Base-by-base conservation (phyloP, 1,140 invertebrate genomes). In the Psilanteris sp. region DNA sequence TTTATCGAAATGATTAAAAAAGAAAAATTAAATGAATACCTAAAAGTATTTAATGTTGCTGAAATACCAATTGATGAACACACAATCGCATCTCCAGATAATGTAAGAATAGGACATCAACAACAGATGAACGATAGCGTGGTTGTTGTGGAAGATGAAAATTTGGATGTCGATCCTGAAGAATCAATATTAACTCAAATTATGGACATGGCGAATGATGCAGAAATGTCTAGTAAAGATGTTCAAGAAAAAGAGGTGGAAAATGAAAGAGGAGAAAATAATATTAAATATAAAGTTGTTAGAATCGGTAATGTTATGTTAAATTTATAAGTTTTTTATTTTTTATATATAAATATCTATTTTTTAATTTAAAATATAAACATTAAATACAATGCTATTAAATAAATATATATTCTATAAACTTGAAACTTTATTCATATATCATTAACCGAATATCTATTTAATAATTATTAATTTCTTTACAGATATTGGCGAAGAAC, bases 1-100 rank as follows among this genome's bases (percentile, higher is more conserved):
- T 67, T 55, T 22, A 20, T 48, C 0, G 26, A 55, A 0, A 0
- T 67, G 10, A 3, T 55, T 0, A 27, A 8, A 6, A 55, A 31
- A 22, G 9, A 55, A 6, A 10, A 29, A 1, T 5, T 55, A 4
- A 29, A 29, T 4, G 32, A 37, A 0, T 55, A 48, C 34, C 4
- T 55, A 9, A 2, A 15, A 7, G 7, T 66, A n/a, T 52, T 66
- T 16, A 10, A 10, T 6, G 13, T 62, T 1, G 4, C 0, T 0
- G 24, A 44, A 6, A 5, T n/a, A 4, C 36, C 32, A n/a, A n/a
- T n/a, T 29, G 22, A 9, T 0, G 18, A 10, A 14, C 36, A 11
- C 20, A n/a, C 5, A 4, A 37, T 10, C 1, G 4, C 1, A 9
- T 37, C n/a, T 6, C 32, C 32, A 5, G 9, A 32, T 5, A 13